These are phyloP conservation scores for Camponotus floridanus DNA, from an alignment of 1,140 invertebrate species.

Conservation along the genomic window DNA sequence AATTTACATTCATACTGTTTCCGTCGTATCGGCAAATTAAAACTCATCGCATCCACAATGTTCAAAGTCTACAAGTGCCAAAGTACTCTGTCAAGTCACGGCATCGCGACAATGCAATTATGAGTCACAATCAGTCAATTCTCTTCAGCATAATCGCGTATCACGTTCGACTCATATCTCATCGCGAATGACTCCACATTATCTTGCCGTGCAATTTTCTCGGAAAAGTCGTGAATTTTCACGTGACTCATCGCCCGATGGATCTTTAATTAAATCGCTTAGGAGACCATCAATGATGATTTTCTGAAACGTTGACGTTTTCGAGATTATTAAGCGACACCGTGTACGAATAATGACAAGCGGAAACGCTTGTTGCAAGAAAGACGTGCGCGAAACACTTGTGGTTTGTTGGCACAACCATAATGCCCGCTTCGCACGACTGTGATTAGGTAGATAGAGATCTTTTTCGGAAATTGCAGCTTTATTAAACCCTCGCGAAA, in stretches of 20 bases:
- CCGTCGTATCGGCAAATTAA: background rate
- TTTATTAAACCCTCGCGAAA: background rate
- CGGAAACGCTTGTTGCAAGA: constrained; percentile 45
- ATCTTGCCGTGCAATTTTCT: constrained; percentile 20
- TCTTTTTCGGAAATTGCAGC: constrained; percentile 15
- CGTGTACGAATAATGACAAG: constrained; percentile 31
- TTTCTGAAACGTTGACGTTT: constrained; percentile 37
- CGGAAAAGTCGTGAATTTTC: constrained; percentile 42
- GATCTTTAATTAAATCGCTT: constrained; percentile 41
- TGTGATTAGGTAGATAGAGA: constrained; percentile 27
- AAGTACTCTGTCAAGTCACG: constrained; percentile 34
- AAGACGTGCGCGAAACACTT: constrained; percentile 2
- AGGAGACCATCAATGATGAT: constrained; percentile 26
- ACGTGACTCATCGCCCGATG: constrained; percentile 35
- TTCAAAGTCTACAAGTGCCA: constrained; percentile 32
- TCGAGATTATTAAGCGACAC: constrained; percentile 32
- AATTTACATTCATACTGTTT: background rate
- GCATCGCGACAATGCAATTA: constrained; percentile 23
- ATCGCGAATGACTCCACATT: constrained; percentile 34
- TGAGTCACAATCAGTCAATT: constrained; percentile 56
- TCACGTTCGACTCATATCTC: constrained; percentile 38
- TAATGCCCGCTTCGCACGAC: constrained; percentile 12
- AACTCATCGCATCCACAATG: background rate
- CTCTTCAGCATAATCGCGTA: constrained; percentile 38
- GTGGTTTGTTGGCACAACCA: constrained; percentile 33